These are phyloP conservation scores for Dinoponera quadriceps DNA, from an alignment of 1,140 invertebrate species.

Conservation along the genomic window DNA sequence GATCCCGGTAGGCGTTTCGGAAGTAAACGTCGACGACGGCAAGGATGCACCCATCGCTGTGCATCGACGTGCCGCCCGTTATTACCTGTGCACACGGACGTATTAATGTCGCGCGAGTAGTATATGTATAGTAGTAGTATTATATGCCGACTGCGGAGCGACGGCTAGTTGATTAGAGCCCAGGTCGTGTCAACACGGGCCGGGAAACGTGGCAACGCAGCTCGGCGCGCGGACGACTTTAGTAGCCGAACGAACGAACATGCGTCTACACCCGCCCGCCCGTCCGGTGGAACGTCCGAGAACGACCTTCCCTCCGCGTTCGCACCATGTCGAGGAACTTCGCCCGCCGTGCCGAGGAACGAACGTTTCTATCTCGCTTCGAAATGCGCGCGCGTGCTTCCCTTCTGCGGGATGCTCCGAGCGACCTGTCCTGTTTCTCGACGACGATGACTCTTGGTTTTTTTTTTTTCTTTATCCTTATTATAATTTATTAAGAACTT, in stretches of 20 bases:
- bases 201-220: constrained; percentile 76
- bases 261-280: constrained; percentile 29
- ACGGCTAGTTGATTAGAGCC: constrained; percentile 70
- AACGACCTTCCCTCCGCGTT: constrained; percentile 70
- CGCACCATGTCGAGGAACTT: constrained; percentile 63
- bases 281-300: constrained; percentile 71
- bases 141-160: constrained; percentile 41
- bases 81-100: constrained; percentile 28
- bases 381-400: background rate
- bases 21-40: no score
- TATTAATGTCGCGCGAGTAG: constrained; percentile 51
- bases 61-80: background rate
- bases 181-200: constrained; percentile 70
- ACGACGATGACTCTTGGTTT: no score
- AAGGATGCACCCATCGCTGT: no score
- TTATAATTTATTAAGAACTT: no score
- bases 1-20: no score
- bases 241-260: constrained; percentile 70
- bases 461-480: no score
- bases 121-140: no score
- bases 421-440: no score
- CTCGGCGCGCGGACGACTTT: constrained; percentile 70
- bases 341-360: constrained; percentile 4
- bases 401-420: no score
- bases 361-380: constrained; percentile 28